Evolutionary conservation across 1,140 invertebrate species (phyloP).

Genomic region (Monochamus saltuarius): DNA sequence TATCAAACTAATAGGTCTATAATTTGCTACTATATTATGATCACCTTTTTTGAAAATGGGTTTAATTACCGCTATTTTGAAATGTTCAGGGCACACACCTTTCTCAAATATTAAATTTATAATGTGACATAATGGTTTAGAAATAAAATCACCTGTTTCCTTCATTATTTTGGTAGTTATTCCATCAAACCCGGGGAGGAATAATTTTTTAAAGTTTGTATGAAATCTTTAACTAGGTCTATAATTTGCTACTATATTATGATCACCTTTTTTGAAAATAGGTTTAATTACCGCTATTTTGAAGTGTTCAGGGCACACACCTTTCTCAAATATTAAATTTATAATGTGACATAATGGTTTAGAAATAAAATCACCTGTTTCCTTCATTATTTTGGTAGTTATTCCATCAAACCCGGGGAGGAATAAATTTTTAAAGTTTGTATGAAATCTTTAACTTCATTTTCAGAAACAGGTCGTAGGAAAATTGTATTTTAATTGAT

Average conservation of each 20-base stretch:
- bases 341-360: too few species aligned
- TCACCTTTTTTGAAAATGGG: conserved; percentile 6
- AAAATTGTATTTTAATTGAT: not conserved
- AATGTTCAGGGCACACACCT: not conserved
- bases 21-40: not conserved
- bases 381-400: too few species aligned
- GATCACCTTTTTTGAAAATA: not conserved
- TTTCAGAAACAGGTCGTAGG: not conserved
- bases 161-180: too few species aligned
- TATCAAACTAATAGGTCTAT: conserved; percentile 12
- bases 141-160: too few species aligned
- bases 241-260: not conserved
- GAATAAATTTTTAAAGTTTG: too few species aligned
- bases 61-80: conserved; percentile 15
- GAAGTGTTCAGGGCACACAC: not conserved
- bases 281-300: not conserved
- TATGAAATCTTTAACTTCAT: conserved; percentile 1
- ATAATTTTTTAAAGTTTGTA: not conserved
- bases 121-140: too few species aligned
- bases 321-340: too few species aligned
- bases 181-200: too few species aligned
- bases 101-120: too few species aligned
- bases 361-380: too few species aligned
- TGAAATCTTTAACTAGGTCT: not conserved
- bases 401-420: too few species aligned